Base-by-base conservation (phyloP, 2,888 invertebrate species). In the Leistus spinibarbis region DNA sequence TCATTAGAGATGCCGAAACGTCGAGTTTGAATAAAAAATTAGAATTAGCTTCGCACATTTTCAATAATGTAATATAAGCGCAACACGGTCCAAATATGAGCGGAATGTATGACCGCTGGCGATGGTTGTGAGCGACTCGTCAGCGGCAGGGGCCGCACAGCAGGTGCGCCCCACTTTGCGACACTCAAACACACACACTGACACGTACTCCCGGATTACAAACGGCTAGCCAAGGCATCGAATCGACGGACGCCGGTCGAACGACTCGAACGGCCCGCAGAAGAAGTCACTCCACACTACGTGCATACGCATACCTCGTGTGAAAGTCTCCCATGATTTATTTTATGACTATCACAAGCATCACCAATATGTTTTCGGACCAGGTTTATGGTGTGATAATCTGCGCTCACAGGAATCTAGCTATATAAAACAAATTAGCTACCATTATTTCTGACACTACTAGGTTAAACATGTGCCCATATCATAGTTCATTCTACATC, bases 191-290 rank as follows among this genome's bases (percentile, higher is more conserved):
- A 40, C 40, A 40, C n/a, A n/a, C n/a, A n/a, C n/a, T n/a, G n/a
- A n/a, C n/a, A n/a, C 54, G 17, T 60, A 70, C 69, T 70, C 60
- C 69, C 69, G 69, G 69, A 70, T 70, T 70, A 70, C 69, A 62
- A 62, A 16, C 68, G 68, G 17, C 24, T 64, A 23, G 13, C 24
- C 40, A 13, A 40, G 13, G 10, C 40, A 40, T 40, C 40, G 40
- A 40, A 40, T n/a, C n/a, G n/a, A n/a, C n/a, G n/a, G n/a, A n/a
- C n/a, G n/a, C n/a, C n/a, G n/a, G n/a, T n/a, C n/a, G n/a, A n/a
- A n/a, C n/a, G n/a, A n/a, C n/a, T n/a, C n/a, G n/a, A n/a, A n/a
- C n/a, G 40, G 40, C 40, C 40, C 40, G 13, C 40, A 5, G 40
- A 40, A 40, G 40, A 40, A 40, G 10, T 24, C 24, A 24, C n/a